Evolutionary conservation across 1,140 invertebrate species (phyloP).

Genomic region (Apis florea): DNA sequence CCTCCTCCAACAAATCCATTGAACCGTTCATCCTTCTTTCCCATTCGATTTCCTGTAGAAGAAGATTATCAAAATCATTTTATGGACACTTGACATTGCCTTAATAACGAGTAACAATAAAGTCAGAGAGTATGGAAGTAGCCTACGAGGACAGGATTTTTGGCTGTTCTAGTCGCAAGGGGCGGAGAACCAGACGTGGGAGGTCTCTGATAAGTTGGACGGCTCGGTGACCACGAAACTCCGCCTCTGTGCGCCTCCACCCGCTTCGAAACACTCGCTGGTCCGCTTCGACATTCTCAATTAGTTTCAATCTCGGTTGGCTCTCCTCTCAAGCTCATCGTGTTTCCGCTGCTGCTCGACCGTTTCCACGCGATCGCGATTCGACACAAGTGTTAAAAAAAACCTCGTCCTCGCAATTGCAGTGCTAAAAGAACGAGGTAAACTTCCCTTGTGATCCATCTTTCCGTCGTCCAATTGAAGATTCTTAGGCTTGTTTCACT

Average conservation of each 20-base stretch:
- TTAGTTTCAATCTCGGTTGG: slow-evolving; percentile 61
- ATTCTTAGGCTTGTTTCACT: background rate
- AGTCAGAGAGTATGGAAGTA: background rate
- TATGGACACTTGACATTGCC: background rate
- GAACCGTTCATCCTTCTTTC: background rate
- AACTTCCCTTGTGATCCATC: background rate
- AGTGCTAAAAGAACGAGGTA: slow-evolving; percentile 6
- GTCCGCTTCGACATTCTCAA: slow-evolving; percentile 36
- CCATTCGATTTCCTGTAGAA: background rate
- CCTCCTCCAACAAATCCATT: no score
- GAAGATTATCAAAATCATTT: background rate
- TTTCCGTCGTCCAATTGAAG: background rate
- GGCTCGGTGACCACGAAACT: slow-evolving; percentile 42
- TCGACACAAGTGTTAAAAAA: background rate
- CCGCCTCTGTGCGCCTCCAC: slow-evolving; percentile 60
- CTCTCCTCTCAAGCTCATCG: slow-evolving; percentile 45
- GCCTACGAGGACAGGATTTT: background rate
- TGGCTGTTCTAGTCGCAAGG: background rate
- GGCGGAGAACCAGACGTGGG: slow-evolving; percentile 46
- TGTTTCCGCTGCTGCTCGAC: background rate
- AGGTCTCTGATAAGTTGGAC: slow-evolving; percentile 38
- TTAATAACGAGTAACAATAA: background rate
- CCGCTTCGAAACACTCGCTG: slow-evolving; percentile 24
- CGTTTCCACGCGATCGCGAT: slow-evolving; percentile 26
- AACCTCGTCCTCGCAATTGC: background rate